A percentile compares a stretch with the other conserved stretches of the same genome.
phyloP scores from a whole-genome alignment of 2,888 invertebrate species.

The Netelia virgata region DNA sequence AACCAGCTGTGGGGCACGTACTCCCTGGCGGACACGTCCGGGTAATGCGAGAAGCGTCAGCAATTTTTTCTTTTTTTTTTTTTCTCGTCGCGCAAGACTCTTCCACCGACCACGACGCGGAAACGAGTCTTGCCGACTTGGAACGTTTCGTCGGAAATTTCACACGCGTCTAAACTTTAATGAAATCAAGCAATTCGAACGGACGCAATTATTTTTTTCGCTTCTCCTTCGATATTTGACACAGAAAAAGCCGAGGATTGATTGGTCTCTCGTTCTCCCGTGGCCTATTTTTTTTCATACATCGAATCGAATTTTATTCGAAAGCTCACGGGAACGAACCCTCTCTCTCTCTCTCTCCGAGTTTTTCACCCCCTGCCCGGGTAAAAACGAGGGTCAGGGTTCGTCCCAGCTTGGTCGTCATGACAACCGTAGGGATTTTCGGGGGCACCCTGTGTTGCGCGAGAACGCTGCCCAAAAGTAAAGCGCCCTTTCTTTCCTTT shows the following conservation, averaged over 20 bases:
- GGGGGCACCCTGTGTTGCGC: conserved; percentile 62
- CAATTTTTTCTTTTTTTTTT: conserved; percentile 61
- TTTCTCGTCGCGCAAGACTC: conserved; percentile 49
- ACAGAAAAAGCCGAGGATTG: conserved; percentile 10
- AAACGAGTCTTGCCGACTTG: conserved; percentile 35
- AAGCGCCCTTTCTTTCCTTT: conserved; percentile 76
- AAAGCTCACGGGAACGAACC: conserved; percentile 53
- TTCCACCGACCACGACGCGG: neutral
- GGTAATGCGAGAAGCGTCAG: conserved; percentile 58
- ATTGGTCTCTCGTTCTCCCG: conserved; percentile 28
- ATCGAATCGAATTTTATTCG: conserved; percentile 66
- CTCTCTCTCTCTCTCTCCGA: conserved; percentile 21
- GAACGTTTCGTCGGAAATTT: conserved; percentile 25
- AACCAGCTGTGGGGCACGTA: conserved; percentile 25
- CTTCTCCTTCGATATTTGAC: neutral
- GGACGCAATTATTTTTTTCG: conserved; percentile 1
- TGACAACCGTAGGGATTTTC: conserved; percentile 77
- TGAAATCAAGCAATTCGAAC: neutral
- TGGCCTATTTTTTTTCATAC: conserved; percentile 45
- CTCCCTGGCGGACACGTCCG: conserved; percentile 19
- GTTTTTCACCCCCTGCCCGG: conserved; percentile 57
- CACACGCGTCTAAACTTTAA: conserved; percentile 1
- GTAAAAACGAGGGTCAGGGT: conserved; percentile 70
- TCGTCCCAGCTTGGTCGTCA: conserved; percentile 75
- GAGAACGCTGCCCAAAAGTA: conserved; percentile 73